Base-by-base conservation (phyloP, 2,113 vertebrate genomes). In the Stomatorhinus ivindoensis region DNA sequence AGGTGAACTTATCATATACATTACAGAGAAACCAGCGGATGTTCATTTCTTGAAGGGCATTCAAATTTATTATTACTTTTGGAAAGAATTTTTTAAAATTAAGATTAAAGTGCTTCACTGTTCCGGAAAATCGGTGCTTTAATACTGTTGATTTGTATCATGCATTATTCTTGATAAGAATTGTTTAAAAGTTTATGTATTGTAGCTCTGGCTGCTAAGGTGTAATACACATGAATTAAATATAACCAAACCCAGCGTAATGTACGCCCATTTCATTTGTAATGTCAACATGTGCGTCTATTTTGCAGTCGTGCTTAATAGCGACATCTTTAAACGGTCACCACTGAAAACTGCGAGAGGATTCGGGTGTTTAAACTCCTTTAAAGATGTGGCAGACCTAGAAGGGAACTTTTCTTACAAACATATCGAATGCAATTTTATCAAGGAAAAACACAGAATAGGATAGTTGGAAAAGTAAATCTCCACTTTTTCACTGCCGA, bases 41-140 rank as follows among this genome's bases (percentile, higher is more conserved):
- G 17, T 92, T 73, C 53, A 91, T 89, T 17, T 95, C 91, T 90
- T 94, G 89, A 53, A 93, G 84, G 89, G 90, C 53, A 94, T 90
- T 93, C 88, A 92, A 94, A 95, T 86, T 92, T 73, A 90, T 92
- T 27, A 35, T 93, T 95, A 91, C 86, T 89, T 94, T 80, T 76
- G 4, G 91, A 91, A 91, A 17, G 3, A 84, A 84, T 47, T 19
- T 90, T 39, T 9, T 69, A 53, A 88, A 44, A 47, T 24, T 11
- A 47, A 47, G 44, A 47, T 35, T 39, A 76, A 76, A 19, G 69
- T 76, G 35, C 69, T 76, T 39, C 69, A 76, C 69, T 17, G 27
- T 39, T 35, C 69, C 61, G 8, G n/a, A 65, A 76, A 39, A 35
- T 76, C 35, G 1, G 69, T 39, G 69, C 31, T 76, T 76, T 76